A percentile compares a stretch with the other conserved stretches of the same genome.
phyloP scores from a whole-genome alignment of 1,140 invertebrate species.

The Drusus annulatus region DNA sequence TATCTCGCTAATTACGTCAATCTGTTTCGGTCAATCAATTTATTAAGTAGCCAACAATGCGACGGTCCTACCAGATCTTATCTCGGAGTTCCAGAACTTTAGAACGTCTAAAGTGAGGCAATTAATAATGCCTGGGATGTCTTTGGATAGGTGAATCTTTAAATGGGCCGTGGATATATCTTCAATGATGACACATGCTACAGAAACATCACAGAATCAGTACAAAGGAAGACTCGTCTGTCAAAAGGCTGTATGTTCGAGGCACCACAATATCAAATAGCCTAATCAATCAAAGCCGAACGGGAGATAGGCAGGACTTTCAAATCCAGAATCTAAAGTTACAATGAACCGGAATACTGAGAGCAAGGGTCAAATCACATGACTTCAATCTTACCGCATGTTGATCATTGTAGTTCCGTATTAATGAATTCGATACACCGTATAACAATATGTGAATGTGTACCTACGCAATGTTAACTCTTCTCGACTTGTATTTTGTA shows the following conservation, averaged over 20 bases:
- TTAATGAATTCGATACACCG: not conserved
- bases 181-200: conserved; percentile 26
- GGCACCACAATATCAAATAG: conserved; percentile 30
- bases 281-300: conserved; percentile 40
- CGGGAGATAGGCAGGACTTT: conserved; percentile 22
- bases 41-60: conserved; percentile 34
- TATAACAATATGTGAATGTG: no score
- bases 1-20: conserved; percentile 29
- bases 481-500: no score
- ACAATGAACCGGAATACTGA: not conserved
- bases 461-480: no score
- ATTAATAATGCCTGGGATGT: conserved; percentile 25
- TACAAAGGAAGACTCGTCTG: conserved; percentile 16
- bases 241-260: conserved; percentile 17
- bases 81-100: not conserved
- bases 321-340: conserved; percentile 28
- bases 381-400: conserved; percentile 22
- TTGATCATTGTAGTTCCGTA: not conserved
- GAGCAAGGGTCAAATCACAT: not conserved
- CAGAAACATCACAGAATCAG: conserved; percentile 14
- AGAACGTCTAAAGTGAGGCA: not conserved
- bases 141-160: not conserved
- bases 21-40: conserved; percentile 40
- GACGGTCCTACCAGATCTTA: not conserved
- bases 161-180: conserved; percentile 10